Conservation (phyloP, 2,888 invertebrate genomes). For the Smittia aterrima region DNA sequence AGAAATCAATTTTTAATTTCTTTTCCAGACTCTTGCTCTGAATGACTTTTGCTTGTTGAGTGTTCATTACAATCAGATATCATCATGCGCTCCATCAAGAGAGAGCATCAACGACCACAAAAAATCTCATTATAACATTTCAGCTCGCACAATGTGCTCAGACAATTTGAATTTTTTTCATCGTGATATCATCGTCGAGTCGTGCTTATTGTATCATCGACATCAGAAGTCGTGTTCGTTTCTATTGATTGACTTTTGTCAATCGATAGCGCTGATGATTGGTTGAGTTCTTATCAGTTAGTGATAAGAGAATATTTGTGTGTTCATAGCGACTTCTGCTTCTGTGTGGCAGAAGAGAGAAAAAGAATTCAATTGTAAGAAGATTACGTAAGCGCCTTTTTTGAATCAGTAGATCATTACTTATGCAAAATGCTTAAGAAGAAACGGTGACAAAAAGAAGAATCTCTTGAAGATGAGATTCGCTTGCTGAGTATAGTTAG, state of each 20-base stretch:
- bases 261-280: neutral
- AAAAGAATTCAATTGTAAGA: slow-evolving; percentile 10
- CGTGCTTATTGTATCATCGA: neutral
- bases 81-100: neutral
- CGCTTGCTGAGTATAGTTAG: neutral
- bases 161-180: neutral
- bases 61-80: neutral
- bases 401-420: slow-evolving; percentile 5
- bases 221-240: neutral
- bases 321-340: neutral
- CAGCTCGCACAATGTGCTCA: slow-evolving; percentile 4
- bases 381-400: neutral
- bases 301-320: slow-evolving; percentile 1
- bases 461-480: neutral
- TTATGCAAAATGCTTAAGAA: slow-evolving; percentile 14
- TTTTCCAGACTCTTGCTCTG: slow-evolving; percentile 4
- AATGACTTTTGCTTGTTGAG: neutral
- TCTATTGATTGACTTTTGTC: neutral
- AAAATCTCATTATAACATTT: neutral
- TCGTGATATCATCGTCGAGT: neutral
- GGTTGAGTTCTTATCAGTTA: neutral
- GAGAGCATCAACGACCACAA: neutral
- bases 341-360: neutral
- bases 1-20: slow-evolving; percentile 17
- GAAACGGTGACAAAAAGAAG: neutral